Evolutionary conservation across 2,888 invertebrate species (phyloP).

Genomic region (Ichneumon xanthorius): DNA sequence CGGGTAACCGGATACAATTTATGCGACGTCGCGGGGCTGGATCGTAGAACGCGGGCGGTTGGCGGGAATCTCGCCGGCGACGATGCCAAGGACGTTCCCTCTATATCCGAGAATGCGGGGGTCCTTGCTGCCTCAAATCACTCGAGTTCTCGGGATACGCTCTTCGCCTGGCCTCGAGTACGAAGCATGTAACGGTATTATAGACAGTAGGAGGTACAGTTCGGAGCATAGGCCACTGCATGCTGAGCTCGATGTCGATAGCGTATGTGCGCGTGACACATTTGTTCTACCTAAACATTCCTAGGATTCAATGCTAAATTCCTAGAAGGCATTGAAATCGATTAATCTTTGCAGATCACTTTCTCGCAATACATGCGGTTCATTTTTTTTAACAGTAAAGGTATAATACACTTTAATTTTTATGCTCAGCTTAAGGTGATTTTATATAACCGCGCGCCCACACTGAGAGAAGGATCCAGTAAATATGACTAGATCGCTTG

Average conservation of each 20-base stretch:
- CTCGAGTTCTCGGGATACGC: conserved; percentile 71
- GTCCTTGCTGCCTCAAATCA: conserved; percentile 68
- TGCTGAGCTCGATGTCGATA: conserved; percentile 58
- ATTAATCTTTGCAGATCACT: not conserved
- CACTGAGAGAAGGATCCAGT: too few relatives aligned
- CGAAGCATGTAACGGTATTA: conserved; percentile 27
- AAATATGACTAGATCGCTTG: too few relatives aligned
- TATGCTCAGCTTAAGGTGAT: not conserved
- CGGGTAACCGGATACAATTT: conserved; percentile 63
- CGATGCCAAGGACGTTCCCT: conserved; percentile 55
- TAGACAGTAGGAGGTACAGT: conserved; percentile 23
- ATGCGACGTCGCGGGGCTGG: conserved; percentile 18
- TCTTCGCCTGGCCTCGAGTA: conserved; percentile 57
- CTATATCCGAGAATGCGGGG: conserved; percentile 67
- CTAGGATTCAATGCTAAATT: not conserved
- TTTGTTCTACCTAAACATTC: not conserved
- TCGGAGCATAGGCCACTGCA: conserved; percentile 10
- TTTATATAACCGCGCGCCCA: not conserved
- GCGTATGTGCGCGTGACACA: conserved; percentile 42
- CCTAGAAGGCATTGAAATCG: not conserved
- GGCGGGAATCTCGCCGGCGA: conserved; percentile 57
- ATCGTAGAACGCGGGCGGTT: conserved; percentile 10
- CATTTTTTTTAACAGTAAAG: not conserved
- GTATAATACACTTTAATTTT: not conserved
- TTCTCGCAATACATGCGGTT: not conserved